phyloP scores from a whole-genome alignment of 2,113 vertebrate species.

The Ahaetulla prasina region DNA sequence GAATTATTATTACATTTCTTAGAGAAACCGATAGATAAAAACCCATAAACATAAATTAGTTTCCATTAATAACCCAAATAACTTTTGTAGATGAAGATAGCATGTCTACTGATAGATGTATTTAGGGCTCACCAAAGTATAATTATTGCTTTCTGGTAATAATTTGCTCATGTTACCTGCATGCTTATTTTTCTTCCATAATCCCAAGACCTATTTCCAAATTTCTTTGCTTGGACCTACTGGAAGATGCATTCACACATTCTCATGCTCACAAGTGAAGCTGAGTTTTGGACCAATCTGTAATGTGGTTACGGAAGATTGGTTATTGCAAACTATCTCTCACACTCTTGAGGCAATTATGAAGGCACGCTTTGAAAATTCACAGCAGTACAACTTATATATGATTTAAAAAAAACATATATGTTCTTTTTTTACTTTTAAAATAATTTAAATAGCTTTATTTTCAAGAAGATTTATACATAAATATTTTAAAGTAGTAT shows the following conservation, averaged over 20 bases:
- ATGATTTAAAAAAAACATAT: conserved; percentile 32
- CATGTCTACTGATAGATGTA: neutral
- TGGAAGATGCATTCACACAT: neutral
- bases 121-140: neutral
- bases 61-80: neutral
- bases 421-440: conserved; percentile 39
- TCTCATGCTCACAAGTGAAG: neutral
- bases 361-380: neutral
- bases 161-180: neutral
- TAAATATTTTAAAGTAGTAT: conserved; percentile 33
- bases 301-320: neutral
- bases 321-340: neutral
- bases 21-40: neutral
- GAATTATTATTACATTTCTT: neutral
- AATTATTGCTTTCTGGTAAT: neutral
- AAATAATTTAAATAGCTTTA: conserved; percentile 36
- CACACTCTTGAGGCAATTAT: too few relatives aligned
- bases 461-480: conserved; percentile 38
- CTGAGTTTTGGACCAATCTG: neutral
- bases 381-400: conserved; percentile 33
- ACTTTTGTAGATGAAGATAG: neutral
- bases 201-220: neutral
- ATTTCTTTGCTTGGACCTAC: neutral
- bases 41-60: neutral
- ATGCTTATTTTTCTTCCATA: neutral